phyloP scores from a whole-genome alignment of 2,113 vertebrate genomes.

The Rhinoptilus africanus region DNA sequence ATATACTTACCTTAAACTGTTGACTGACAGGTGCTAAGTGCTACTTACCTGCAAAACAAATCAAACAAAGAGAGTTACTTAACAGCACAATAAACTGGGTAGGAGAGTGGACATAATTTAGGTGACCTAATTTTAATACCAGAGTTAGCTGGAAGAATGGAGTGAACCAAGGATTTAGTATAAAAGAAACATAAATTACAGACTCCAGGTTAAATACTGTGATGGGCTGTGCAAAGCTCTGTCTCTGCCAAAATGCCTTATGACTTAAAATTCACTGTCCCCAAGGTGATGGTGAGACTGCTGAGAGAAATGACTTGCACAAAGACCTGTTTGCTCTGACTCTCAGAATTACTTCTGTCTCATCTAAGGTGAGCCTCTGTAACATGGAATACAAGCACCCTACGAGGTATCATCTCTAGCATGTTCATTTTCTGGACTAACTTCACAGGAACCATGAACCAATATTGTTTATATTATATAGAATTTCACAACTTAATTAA shows the following conservation, averaged over 20 bases:
- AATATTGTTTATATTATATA: background rate
- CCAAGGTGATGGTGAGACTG: background rate
- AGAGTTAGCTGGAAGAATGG: background rate
- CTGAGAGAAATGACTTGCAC: background rate
- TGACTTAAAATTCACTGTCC: background rate
- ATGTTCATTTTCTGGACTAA: background rate
- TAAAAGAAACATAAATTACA: background rate
- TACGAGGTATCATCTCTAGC: background rate
- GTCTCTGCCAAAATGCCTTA: background rate
- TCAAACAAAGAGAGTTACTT: background rate
- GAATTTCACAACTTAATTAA: background rate
- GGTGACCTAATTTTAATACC: background rate
- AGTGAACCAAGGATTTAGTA: background rate
- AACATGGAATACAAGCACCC: background rate
- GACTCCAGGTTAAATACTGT: background rate
- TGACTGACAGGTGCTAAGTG: background rate
- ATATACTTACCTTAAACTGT: slow-evolving; percentile 10
- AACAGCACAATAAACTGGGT: background rate
- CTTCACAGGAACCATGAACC: background rate
- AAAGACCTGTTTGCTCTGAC: background rate
- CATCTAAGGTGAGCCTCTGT: background rate
- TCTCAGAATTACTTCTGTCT: background rate
- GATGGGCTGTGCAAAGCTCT: background rate
- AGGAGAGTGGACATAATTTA: background rate
- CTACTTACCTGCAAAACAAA: slow-evolving; percentile 65